Base-by-base conservation (phyloP, 2,797 vertebrate species). In the Malurus leucopterus region DNA sequence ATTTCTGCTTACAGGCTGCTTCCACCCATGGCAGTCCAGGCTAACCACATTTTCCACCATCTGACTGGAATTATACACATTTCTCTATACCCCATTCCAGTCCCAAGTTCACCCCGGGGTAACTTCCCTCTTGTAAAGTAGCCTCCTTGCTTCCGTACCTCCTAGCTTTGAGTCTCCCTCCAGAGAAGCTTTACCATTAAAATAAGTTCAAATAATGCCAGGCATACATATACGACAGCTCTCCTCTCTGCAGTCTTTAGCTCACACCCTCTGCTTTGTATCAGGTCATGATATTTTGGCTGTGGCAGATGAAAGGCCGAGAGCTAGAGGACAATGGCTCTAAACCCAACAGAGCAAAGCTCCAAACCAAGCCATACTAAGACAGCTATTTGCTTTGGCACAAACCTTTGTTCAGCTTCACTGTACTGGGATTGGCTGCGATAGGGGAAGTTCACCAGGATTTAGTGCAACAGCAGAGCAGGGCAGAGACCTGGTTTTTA, bases 281-380 rank as follows among this genome's bases (percentile, higher is more conserved):
- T 0, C 16, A 47, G 63, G 53, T 44, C 74, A 46, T 73, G 38
- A 2, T 24, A 79, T 74, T 86, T 64, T 0, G 2, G 57, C 29
- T 2, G 3, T 21, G 49, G 62, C 4, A 30, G 84, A 76, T 49
- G 36, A 86, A 92, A 82, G 54, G 89, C 75, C 11, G 23, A 26
- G 57, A 91, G 58, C 51, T 61, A 80, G 41, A 91, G 74, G 53
- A 49, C 32, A 30, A 38, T 0, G 15, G 47, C 58, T 59, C 59
- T 29, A 91, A 93, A 89, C 44, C 53, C 77, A 92, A 44, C 40
- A 68, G 64, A 87, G 83, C 81, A 74, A 89, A 89, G 80, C 89
- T 80, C 50, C 68, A 90, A 93, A 85, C 73, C 84, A 78, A 88
- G 50, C 65, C 50, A 24, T 0, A 2, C 50, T 72, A 77, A 92